Conservation (phyloP, 1,140 invertebrate genomes). For the Drosophila neocordata region DNA sequence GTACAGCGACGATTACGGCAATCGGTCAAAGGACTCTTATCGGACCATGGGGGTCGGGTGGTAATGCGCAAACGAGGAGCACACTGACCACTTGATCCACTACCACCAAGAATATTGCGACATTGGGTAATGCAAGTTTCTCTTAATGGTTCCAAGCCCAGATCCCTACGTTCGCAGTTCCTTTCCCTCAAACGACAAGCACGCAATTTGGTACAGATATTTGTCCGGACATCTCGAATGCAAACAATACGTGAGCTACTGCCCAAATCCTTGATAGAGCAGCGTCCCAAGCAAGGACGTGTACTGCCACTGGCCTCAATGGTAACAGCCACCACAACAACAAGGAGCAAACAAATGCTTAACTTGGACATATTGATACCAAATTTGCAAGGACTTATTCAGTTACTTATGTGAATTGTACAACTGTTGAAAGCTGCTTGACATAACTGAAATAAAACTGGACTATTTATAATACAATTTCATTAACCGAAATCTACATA, state of each 20-base stretch:
- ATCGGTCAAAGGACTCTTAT: slow-evolving; percentile 16
- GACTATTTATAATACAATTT: slow-evolving; percentile 10
- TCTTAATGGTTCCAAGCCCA: slow-evolving; percentile 19
- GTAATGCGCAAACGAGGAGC: slow-evolving; percentile 2
- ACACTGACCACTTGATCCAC: slow-evolving; percentile 28
- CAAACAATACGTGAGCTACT: slow-evolving; percentile 30
- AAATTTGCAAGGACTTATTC: neutral
- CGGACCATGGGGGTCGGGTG: neutral
- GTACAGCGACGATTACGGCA: slow-evolving; percentile 35
- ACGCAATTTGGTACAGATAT: slow-evolving; percentile 53
- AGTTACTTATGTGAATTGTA: slow-evolving; percentile 18
- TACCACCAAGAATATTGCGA: slow-evolving; percentile 20
- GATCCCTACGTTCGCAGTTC: slow-evolving; percentile 44
- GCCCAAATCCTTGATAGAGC: slow-evolving; percentile 27
- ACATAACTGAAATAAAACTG: too few relatives aligned
- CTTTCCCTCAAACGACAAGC: slow-evolving; percentile 54
- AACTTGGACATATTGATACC: slow-evolving; percentile 48
- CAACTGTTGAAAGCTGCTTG: slow-evolving; percentile 10
- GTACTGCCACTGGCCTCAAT: slow-evolving; percentile 25
- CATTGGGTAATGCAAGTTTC: slow-evolving; percentile 23
- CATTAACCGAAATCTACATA: neutral
- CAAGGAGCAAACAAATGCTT: slow-evolving; percentile 28
- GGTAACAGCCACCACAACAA: slow-evolving; percentile 27
- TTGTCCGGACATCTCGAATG: slow-evolving; percentile 35
- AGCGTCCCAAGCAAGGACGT: slow-evolving; percentile 40